Percentiles rank a stretch among this genome's conserved stretches.
phyloP scores from a whole-genome alignment of 2,888 invertebrate genomes.

The Azorinus chamasolen region DNA sequence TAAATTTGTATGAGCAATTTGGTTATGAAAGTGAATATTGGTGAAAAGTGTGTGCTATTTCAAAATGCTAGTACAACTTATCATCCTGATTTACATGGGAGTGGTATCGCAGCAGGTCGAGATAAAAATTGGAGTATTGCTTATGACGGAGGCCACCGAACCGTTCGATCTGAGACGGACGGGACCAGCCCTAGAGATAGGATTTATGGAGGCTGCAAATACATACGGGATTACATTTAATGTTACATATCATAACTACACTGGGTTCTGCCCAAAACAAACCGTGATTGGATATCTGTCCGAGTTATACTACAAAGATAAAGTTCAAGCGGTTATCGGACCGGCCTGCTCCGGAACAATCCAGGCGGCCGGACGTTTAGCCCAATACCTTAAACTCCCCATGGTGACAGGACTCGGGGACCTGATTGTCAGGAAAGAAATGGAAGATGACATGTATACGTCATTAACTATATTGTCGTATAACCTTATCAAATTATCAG shows the following conservation, averaged over 20 bases:
- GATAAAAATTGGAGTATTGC: slow-evolving; percentile 64
- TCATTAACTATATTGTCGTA: slow-evolving; percentile 67
- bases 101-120: too few species aligned
- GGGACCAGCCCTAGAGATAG: slow-evolving; percentile 63
- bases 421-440: slow-evolving; percentile 45
- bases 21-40: too few species aligned
- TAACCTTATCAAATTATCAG: slow-evolving; percentile 67
- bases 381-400: slow-evolving; percentile 58
- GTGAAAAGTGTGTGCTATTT: too few species aligned
- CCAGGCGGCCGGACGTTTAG: slow-evolving; percentile 56
- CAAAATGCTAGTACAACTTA: too few species aligned
- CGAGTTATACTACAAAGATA: slow-evolving; percentile 54
- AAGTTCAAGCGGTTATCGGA: slow-evolving; percentile 63
- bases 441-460: slow-evolving; percentile 62
- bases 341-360: slow-evolving; percentile 66
- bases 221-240: slow-evolving; percentile 59
- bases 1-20: too few species aligned
- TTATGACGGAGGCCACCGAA: slow-evolving; percentile 64
- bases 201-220: slow-evolving; percentile 45
- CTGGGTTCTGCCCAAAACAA: slow-evolving; percentile 61
- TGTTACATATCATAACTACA: slow-evolving; percentile 51
- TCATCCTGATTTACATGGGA: too few species aligned
- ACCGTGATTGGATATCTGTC: slow-evolving; percentile 60
- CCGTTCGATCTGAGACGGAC: slow-evolving; percentile 64
- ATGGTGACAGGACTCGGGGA: slow-evolving; percentile 69